phyloP scores from a whole-genome alignment of 2,113 vertebrate species.

The Gymnogyps californianus region DNA sequence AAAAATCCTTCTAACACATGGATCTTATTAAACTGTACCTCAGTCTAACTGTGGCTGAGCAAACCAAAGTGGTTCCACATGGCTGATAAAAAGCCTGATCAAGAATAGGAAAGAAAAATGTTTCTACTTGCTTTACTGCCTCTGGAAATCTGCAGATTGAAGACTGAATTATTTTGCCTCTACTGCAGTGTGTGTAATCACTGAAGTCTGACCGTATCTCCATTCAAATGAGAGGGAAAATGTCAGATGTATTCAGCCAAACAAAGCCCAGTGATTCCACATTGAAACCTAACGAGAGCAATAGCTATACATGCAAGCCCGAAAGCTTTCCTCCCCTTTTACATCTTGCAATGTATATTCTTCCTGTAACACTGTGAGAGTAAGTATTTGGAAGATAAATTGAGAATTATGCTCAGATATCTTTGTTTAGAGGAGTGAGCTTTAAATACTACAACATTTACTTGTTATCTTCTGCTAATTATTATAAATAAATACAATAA shows the following conservation, averaged over 20 bases:
- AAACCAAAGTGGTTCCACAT: conserved; percentile 67
- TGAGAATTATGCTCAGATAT: neutral
- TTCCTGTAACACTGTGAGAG: neutral
- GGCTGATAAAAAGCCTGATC: conserved; percentile 47
- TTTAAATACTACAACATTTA: neutral
- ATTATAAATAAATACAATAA: neutral
- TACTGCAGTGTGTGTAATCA: neutral
- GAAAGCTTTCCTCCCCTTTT: neutral
- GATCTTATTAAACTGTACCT: conserved; percentile 35
- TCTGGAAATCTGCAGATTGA: neutral
- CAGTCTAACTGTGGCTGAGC: neutral
- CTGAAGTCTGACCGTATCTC: neutral
- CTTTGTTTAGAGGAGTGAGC: neutral
- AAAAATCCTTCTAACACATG: conserved; percentile 25
- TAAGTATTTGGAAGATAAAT: neutral
- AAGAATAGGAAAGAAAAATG: neutral
- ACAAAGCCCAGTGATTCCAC: neutral
- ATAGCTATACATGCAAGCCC: neutral
- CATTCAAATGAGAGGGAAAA: neutral
- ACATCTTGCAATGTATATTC: neutral
- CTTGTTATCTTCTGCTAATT: neutral
- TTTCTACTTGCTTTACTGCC: conserved; percentile 32
- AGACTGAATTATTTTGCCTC: conserved; percentile 16
- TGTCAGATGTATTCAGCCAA: neutral
- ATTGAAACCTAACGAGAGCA: neutral